These are phyloP conservation scores for Lissocephala sabroskyi DNA, from an alignment of 2,888 invertebrate species.

Conservation along the genomic window DNA sequence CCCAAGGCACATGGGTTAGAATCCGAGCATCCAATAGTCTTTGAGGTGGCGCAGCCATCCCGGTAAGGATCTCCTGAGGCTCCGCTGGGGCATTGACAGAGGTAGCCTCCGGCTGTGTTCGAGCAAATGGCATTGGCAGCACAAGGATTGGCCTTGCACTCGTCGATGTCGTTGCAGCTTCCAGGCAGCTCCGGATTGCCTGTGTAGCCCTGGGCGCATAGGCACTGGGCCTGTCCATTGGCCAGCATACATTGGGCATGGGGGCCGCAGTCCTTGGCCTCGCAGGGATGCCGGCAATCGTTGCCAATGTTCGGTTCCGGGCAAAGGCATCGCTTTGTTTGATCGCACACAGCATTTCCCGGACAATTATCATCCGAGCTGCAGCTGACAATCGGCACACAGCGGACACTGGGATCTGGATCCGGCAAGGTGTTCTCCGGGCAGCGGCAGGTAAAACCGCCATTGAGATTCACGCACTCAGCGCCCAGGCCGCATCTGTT, in stretches of 20 bases:
- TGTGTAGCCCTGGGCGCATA: constrained; percentile 87
- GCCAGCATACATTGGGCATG: constrained; percentile 92
- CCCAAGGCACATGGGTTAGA: constrained; percentile 85
- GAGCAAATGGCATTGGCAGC: constrained; percentile 89
- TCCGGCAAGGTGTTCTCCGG: constrained; percentile 87
- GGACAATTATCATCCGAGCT: constrained; percentile 85
- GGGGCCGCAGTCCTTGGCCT: constrained; percentile 86
- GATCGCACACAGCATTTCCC: constrained; percentile 90
- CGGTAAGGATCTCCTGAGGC: constrained; percentile 86
- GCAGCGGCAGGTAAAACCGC: constrained; percentile 85
- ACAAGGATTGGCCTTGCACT: constrained; percentile 88
- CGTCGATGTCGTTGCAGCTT: constrained; percentile 91
- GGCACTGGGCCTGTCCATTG: constrained; percentile 86
- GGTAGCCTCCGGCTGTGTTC: constrained; percentile 88
- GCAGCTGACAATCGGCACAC: constrained; percentile 87
- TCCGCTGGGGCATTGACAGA: constrained; percentile 90
- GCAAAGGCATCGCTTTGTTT: constrained; percentile 85
- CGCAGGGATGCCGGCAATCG: constrained; percentile 95
- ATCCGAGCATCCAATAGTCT: constrained; percentile 80
- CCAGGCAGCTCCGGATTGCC: constrained; percentile 75
- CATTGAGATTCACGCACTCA: constrained; percentile 83
- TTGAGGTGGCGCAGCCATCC: constrained; percentile 81
- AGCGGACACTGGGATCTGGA: constrained; percentile 86
- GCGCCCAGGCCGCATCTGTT: constrained; percentile 87
- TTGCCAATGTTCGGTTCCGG: constrained; percentile 94